Evolutionary conservation across 2,113 vertebrate species (phyloP).

Genomic region (Phycodurus eques): DNA sequence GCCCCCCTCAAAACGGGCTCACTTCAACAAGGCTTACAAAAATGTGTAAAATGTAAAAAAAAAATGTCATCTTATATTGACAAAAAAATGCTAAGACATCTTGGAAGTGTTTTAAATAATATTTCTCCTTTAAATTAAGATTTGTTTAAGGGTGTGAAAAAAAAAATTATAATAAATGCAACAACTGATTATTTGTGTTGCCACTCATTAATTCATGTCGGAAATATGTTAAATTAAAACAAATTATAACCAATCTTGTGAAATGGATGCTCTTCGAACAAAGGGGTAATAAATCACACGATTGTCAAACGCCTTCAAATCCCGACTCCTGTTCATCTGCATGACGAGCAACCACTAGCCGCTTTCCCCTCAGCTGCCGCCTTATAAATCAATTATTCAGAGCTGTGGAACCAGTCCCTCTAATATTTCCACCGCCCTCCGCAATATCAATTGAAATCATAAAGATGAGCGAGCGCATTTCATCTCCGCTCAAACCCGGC

Average conservation of each 20-base stretch:
- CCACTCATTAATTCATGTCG: neutral
- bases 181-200: neutral
- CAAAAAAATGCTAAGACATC: no score
- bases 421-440: constrained; percentile 30
- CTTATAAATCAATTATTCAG: constrained; percentile 66
- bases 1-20: no score
- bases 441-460: constrained; percentile 43
- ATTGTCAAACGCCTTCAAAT: neutral
- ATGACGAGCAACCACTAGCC: constrained; percentile 10
- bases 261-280: neutral
- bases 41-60: no score
- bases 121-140: no score
- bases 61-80: no score
- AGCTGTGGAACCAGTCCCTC: constrained; percentile 48
- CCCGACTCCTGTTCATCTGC: constrained; percentile 8
- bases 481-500: constrained; percentile 20
- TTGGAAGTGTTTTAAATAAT: no score
- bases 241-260: neutral
- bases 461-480: constrained; percentile 35
- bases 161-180: no score
- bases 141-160: no score
- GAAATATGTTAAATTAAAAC: neutral
- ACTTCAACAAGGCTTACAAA: no score
- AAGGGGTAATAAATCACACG: neutral
- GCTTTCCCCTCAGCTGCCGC: constrained; percentile 40